These are phyloP conservation scores for Cyclargus thomasi DNA, from an alignment of 1,140 invertebrate genomes.

Conservation along the genomic window DNA sequence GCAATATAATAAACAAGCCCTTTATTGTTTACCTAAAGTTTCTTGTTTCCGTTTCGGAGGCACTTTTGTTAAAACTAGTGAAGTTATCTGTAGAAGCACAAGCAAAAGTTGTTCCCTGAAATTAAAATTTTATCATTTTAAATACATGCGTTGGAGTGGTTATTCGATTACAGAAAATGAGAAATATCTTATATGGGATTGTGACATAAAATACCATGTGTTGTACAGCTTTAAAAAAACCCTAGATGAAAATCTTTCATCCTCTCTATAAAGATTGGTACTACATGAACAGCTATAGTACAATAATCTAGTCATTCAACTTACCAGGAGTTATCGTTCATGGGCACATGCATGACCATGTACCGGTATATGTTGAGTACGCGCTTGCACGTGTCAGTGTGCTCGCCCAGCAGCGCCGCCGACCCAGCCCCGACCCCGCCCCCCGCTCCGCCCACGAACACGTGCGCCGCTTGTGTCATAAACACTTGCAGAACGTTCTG, in stretches of 20 bases:
- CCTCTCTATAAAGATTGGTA: too few species aligned
- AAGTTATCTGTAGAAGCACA: conserved; percentile 94
- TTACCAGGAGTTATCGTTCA: conserved; percentile 95
- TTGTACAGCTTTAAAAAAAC: too few species aligned
- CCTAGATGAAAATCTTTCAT: too few species aligned
- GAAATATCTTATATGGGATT: too few species aligned
- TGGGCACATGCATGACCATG: conserved; percentile 96
- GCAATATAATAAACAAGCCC: too few species aligned
- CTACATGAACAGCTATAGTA: too few species aligned
- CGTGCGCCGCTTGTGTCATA: conserved; percentile 95
- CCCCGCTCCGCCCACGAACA: conserved; percentile 86
- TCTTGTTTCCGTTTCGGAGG: conserved; percentile 85
- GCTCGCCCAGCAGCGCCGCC: conserved; percentile 85
- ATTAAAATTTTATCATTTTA: conserved; percentile 2
- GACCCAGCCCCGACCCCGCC: conserved; percentile 88
- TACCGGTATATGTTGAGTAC: conserved; percentile 97
- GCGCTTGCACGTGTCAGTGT: conserved; percentile 97
- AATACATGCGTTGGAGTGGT: too few species aligned
- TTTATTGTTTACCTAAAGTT: conserved; percentile 78
- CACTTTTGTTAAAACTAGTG: conserved; percentile 88
- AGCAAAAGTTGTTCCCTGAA: conserved; percentile 89
- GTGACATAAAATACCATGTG: too few species aligned
- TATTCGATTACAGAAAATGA: too few species aligned
- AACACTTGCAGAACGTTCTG: conserved; percentile 95
- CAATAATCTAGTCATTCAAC: conserved; percentile 9